Percentiles rank a stretch among this genome's conserved stretches.
phyloP scores from a whole-genome alignment of 2,888 invertebrate genomes.

The Synanthedon andrenaeformis region DNA sequence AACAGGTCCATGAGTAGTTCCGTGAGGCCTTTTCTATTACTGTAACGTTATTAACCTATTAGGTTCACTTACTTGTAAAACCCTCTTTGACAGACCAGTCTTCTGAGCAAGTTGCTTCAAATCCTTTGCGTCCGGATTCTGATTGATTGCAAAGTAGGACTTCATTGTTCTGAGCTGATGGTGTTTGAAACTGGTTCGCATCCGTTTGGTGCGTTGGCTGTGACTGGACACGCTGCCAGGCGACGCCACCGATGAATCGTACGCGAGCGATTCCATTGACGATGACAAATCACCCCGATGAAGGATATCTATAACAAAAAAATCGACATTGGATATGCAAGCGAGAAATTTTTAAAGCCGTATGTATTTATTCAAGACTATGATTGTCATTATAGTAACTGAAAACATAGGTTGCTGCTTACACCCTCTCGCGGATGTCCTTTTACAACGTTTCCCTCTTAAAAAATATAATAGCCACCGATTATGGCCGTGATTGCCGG shows the following conservation, averaged over 20 bases:
- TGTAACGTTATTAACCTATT: no score
- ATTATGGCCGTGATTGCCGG: no score
- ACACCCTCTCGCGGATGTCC: not conserved
- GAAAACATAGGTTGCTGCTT: not conserved
- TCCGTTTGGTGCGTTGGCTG: constrained; percentile 87
- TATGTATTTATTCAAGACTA: not conserved
- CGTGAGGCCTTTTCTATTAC: no score
- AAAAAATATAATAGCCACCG: no score
- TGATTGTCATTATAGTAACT: constrained; percentile 4
- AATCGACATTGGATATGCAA: not conserved
- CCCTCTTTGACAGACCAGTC: constrained; percentile 97
- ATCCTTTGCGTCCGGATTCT: constrained; percentile 99
- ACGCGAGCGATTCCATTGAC: constrained; percentile 82
- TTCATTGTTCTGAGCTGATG: constrained; percentile 99
- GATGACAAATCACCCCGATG: constrained; percentile 80
- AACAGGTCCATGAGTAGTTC: no score
- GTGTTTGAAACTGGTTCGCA: constrained; percentile 99
- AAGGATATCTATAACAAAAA: constrained; percentile 74
- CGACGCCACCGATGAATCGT: constrained; percentile 79
- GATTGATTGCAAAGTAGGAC: constrained; percentile 98
- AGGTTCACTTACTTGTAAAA: constrained; percentile 76
- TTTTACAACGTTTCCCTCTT: constrained; percentile 3
- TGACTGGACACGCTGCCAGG: constrained; percentile 74
- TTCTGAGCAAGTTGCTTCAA: constrained; percentile 98
- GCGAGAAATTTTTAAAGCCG: no score